Evolutionary conservation across 2,888 invertebrate species (phyloP).

Genomic region (Plebejus anna): DNA sequence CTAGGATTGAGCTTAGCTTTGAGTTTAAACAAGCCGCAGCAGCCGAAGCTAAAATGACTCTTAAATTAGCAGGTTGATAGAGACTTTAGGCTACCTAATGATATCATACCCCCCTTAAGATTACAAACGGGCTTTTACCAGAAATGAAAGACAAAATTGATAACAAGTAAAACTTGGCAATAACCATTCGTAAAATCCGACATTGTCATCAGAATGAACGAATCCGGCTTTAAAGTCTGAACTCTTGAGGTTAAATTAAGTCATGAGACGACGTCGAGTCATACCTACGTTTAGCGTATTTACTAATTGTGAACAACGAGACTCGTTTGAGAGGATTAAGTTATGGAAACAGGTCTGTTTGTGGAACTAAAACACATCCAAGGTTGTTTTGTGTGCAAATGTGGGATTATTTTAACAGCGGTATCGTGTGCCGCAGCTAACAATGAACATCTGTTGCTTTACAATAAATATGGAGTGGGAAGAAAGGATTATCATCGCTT

Average conservation of each 20-base stretch:
- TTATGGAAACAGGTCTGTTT: conserved; percentile 17
- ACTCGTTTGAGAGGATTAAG: conserved; percentile 1
- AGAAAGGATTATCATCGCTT: conserved; percentile 5
- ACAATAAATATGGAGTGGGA: neutral
- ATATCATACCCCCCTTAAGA: too few species aligned
- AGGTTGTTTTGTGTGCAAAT: neutral
- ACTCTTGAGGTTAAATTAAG: neutral
- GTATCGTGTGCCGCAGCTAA: conserved; percentile 3
- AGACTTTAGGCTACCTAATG: too few species aligned
- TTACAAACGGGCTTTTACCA: too few species aligned
- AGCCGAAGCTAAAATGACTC: too few species aligned
- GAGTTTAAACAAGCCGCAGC: too few species aligned
- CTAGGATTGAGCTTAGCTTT: too few species aligned
- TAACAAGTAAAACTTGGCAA: neutral
- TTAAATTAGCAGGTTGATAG: too few species aligned
- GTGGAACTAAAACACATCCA: conserved; percentile 10
- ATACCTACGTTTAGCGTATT: neutral
- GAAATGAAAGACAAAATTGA: neutral
- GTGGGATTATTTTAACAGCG: conserved; percentile 9
- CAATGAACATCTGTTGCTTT: conserved; percentile 11
- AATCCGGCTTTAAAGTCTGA: neutral
- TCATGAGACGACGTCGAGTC: neutral
- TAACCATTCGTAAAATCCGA: neutral
- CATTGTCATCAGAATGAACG: neutral
- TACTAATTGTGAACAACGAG: conserved; percentile 5